These are phyloP conservation scores for Antheraea assamensis DNA, from an alignment of 2,888 invertebrate species.

Conservation along the genomic window DNA sequence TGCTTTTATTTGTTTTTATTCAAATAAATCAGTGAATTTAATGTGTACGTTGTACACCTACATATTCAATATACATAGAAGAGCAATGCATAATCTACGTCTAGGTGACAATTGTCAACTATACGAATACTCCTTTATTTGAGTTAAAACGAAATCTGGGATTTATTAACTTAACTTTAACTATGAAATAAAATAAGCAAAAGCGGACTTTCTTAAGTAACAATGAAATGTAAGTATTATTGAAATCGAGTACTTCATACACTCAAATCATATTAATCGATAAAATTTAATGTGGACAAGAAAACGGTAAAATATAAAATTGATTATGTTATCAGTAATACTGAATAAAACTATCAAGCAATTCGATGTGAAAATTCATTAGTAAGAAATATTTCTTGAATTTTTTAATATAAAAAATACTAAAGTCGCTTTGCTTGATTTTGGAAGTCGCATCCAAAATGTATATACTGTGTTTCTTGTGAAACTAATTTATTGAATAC, in stretches of 20 bases:
- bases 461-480: not conserved
- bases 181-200: not conserved
- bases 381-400: not conserved
- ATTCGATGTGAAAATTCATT: not conserved
- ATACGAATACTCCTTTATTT: not conserved
- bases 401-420: not conserved
- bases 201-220: not conserved
- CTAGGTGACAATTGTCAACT: not conserved
- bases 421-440: constrained; percentile 1
- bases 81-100: not conserved
- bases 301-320: too few relatives aligned
- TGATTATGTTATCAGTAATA: too few relatives aligned
- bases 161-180: not conserved
- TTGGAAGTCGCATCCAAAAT: not conserved
- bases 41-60: not conserved
- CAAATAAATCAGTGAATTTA: not conserved
- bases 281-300: too few relatives aligned
- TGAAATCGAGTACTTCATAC: too few relatives aligned
- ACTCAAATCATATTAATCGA: too few relatives aligned
- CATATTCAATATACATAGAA: not conserved
- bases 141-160: not conserved
- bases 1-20: not conserved
- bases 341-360: not conserved
- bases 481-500: not conserved
- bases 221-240: too few relatives aligned